Conservation (phyloP, 1,140 invertebrate species). For the Papilio xuthus region DNA sequence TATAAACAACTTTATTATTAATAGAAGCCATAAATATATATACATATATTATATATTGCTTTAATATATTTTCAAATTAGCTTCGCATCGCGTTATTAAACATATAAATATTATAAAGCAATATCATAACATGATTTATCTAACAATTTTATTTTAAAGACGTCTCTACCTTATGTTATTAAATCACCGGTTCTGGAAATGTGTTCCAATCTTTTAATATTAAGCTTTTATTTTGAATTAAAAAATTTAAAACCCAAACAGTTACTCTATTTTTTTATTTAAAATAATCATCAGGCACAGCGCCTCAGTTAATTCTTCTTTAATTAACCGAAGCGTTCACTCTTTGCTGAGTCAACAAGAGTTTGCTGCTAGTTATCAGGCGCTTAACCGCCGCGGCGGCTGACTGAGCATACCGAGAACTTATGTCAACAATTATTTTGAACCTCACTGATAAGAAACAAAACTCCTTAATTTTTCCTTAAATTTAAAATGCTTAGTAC, state of each 20-base stretch:
- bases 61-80: too few species aligned
- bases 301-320: not conserved
- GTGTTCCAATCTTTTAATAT: too few species aligned
- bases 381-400: not conserved
- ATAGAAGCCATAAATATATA: not conserved
- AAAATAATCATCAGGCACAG: not conserved
- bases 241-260: too few species aligned
- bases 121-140: too few species aligned
- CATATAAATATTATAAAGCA: too few species aligned
- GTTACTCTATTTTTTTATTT: not conserved
- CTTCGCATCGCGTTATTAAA: too few species aligned
- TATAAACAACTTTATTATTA: not conserved
- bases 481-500: not conserved
- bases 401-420: not conserved
- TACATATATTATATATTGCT: not conserved
- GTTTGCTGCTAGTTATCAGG: not conserved
- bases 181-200: too few species aligned
- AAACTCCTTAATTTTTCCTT: not conserved
- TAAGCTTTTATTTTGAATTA: too few species aligned
- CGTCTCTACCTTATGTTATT: too few species aligned
- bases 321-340: not conserved
- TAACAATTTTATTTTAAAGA: too few species aligned
- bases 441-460: not conserved
- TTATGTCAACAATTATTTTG: not conserved
- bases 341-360: conserved; percentile 12